Conservation (phyloP, 92 coral and sea anemone genomes). For the Zoanthus gigantus region DNA sequence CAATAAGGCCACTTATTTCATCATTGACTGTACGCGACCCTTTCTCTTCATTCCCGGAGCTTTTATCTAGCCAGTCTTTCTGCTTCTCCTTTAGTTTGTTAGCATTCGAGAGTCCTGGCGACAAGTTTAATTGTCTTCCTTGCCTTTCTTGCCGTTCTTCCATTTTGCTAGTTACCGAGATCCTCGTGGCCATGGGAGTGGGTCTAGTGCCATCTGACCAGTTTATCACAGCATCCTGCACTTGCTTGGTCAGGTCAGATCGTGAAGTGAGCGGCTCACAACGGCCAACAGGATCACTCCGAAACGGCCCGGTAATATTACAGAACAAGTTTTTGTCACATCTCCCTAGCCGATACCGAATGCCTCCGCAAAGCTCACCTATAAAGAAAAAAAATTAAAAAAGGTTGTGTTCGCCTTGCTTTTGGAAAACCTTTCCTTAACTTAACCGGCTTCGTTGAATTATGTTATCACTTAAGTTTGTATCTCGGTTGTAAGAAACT, state of each 20-base stretch:
- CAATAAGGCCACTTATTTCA: background rate
- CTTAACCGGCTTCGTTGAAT: too few relatives aligned
- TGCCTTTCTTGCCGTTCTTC: too few relatives aligned
- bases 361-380: conserved; percentile 85
- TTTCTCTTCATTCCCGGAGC: too few relatives aligned
- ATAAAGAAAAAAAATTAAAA: background rate
- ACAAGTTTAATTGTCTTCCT: too few relatives aligned
- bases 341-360: conserved; percentile 73
- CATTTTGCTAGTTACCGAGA: too few relatives aligned
- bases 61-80: too few relatives aligned
- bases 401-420: background rate
- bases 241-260: background rate
- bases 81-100: too few relatives aligned
- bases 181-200: background rate
- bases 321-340: conserved; percentile 74
- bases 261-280: conserved; percentile 52
- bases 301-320: conserved; percentile 65
- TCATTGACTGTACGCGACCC: background rate
- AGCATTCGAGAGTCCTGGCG: too few relatives aligned
- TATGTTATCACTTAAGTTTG: too few relatives aligned
- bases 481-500: too few relatives aligned
- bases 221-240: background rate
- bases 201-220: background rate
- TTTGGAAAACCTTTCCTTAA: too few relatives aligned
- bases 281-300: conserved; percentile 71